Evolutionary conservation across 1,140 invertebrate genomes (phyloP).

Genomic region (Aphidius gifuensis): DNA sequence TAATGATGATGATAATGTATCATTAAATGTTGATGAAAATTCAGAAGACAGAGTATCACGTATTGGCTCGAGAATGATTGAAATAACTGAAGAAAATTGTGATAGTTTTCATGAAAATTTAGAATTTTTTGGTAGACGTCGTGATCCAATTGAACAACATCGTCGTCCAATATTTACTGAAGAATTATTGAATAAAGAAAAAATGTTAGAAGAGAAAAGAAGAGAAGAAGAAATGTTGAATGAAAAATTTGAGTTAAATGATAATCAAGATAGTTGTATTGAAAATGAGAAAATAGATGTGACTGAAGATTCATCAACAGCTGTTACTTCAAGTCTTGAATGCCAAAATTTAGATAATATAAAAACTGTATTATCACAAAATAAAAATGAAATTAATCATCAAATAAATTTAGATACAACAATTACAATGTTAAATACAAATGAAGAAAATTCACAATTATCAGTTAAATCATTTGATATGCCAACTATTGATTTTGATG

Average conservation of each 20-base stretch:
- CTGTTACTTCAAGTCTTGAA: conserved; percentile 12
- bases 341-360: too few relatives aligned
- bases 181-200: conserved; percentile 21
- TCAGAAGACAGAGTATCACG: conserved; percentile 26
- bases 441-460: conserved; percentile 4
- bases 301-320: conserved; percentile 1
- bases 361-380: neutral
- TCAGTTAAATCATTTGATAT: conserved; percentile 46
- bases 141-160: conserved; percentile 27
- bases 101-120: conserved; percentile 51
- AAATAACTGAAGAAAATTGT: conserved; percentile 51
- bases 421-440: neutral
- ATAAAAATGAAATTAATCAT: neutral
- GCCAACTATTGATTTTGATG: conserved; percentile 48
- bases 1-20: conserved; percentile 22
- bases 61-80: conserved; percentile 40
- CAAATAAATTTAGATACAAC: conserved; percentile 2
- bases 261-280: neutral
- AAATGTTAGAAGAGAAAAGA: conserved; percentile 16
- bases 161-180: conserved; percentile 16
- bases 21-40: conserved; percentile 24
- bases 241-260: conserved; percentile 14
- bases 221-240: conserved; percentile 8
- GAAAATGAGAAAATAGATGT: neutral
- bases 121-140: conserved; percentile 46